Conservation (phyloP, 1,140 invertebrate species). For the Drosophila orena region DNA sequence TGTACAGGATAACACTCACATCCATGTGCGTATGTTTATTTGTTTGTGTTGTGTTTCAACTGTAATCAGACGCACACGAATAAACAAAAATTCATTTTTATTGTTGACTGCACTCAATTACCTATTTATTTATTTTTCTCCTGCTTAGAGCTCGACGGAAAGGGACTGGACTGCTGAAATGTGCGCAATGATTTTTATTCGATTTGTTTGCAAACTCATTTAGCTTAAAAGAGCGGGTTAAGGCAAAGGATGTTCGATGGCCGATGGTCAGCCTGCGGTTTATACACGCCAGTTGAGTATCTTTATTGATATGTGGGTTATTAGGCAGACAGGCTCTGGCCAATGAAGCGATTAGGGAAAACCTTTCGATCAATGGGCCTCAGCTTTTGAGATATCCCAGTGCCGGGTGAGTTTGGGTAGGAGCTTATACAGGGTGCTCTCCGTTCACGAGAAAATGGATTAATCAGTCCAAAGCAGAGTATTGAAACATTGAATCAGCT, state of each 20-base stretch:
- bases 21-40: slow-evolving; percentile 29
- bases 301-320: slow-evolving; percentile 63
- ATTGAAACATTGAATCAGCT: no score
- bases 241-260: neutral
- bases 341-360: slow-evolving; percentile 64
- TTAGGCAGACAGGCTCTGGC: slow-evolving; percentile 30
- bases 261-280: slow-evolving; percentile 11
- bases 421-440: slow-evolving; percentile 8
- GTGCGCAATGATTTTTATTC: slow-evolving; percentile 49
- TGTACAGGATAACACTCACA: slow-evolving; percentile 20
- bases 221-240: slow-evolving; percentile 32
- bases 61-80: slow-evolving; percentile 52
- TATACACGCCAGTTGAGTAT: slow-evolving; percentile 21
- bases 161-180: neutral
- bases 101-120: slow-evolving; percentile 81
- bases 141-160: slow-evolving; percentile 1
- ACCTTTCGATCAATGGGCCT: slow-evolving; percentile 46
- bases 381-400: slow-evolving; percentile 23
- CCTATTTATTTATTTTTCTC: slow-evolving; percentile 66
- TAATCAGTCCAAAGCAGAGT: no score
- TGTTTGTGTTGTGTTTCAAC: slow-evolving; percentile 53
- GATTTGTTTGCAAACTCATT: slow-evolving; percentile 64
- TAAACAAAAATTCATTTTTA: slow-evolving; percentile 69
- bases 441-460: neutral
- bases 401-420: no score